These are phyloP conservation scores for Labeo calbasu DNA, from an alignment of 2,797 vertebrate genomes.

Conservation along the genomic window DNA sequence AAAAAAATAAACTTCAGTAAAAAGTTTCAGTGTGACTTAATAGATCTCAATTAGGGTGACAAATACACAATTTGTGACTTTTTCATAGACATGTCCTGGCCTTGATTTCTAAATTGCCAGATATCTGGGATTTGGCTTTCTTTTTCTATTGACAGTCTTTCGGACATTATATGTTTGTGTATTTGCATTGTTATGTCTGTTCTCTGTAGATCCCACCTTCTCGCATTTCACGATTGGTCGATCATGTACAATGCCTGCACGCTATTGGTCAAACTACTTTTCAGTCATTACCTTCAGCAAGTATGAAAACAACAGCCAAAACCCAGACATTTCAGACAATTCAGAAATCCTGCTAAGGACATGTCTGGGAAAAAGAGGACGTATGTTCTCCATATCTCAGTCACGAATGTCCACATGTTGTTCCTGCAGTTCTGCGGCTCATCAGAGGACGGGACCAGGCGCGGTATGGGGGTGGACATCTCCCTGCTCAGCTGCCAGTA, in stretches of 20 bases:
- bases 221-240: neutral
- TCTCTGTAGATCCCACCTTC: neutral
- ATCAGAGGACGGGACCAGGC: conserved; percentile 82
- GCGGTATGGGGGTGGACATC: conserved; percentile 98
- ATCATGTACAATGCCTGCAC: neutral
- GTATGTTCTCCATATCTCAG: neutral
- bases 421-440: conserved; percentile 88
- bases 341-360: neutral
- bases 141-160: neutral
- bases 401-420: conserved; percentile 23
- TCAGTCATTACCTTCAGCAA: neutral
- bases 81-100: neutral
- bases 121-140: neutral
- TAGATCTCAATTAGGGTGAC: neutral
- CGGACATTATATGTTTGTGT: neutral
- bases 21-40: neutral
- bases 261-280: neutral
- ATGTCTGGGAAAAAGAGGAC: neutral
- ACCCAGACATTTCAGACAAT: neutral
- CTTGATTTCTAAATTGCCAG: neutral
- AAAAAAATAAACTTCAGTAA: too few relatives aligned
- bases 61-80: neutral
- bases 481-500: conserved; percentile 99
- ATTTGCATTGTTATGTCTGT: neutral
- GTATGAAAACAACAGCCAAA: neutral